Evolutionary conservation across 2,797 vertebrate genomes (phyloP).

Genomic region (Micrastur ruficollis): DNA sequence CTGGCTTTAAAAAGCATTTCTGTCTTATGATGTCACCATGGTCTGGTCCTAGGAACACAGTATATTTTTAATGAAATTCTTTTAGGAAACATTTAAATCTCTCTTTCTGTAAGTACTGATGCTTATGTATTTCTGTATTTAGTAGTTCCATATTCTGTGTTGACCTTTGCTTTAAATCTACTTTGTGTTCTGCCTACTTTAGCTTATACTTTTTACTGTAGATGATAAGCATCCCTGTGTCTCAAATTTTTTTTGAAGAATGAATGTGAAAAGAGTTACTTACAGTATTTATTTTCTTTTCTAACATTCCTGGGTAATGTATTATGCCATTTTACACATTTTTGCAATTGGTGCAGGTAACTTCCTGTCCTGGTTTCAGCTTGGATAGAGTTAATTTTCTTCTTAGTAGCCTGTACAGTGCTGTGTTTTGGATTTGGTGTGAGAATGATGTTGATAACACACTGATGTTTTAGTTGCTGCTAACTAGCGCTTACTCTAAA

Average conservation of each 20-base stretch:
- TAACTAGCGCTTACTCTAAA: too few species aligned
- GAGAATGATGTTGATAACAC: too few species aligned
- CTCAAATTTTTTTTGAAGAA: background rate
- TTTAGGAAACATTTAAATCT: background rate
- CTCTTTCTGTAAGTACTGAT: background rate
- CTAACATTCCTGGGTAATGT: background rate
- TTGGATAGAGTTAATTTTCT: too few species aligned
- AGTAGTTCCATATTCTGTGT: background rate
- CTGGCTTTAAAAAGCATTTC: background rate
- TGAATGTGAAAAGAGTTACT: background rate
- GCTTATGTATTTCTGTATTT: background rate
- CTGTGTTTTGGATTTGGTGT: too few species aligned
- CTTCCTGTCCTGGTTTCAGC: too few species aligned
- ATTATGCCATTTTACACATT: background rate
- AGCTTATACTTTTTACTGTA: background rate
- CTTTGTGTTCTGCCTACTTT: background rate
- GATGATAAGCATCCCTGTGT: accelerated
- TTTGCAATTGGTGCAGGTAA: background rate
- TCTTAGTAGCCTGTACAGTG: too few species aligned
- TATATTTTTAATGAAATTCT: background rate
- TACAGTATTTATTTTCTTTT: background rate
- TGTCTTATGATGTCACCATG: background rate
- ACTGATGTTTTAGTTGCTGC: too few species aligned
- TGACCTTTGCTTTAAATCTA: background rate
- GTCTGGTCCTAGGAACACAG: background rate